Evolutionary conservation across 2,888 invertebrate genomes (phyloP).

Genomic region (Zonitis immaculata): DNA sequence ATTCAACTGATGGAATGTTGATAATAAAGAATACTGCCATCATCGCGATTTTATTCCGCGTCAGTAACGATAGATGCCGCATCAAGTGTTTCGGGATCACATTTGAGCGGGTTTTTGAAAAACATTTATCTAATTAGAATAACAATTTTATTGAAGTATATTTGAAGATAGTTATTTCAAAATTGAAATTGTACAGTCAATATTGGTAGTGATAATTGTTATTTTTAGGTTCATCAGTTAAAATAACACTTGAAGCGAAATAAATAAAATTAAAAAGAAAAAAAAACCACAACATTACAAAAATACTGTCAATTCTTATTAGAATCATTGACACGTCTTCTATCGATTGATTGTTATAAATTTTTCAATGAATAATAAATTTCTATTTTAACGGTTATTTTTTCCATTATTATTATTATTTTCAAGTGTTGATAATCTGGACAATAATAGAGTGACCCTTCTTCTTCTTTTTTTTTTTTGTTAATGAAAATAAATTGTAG

Average conservation of each 20-base stretch:
- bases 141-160: no score
- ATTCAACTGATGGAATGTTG: no score
- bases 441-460: constrained; percentile 34
- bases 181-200: not conserved
- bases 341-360: not conserved
- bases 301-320: not conserved
- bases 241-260: constrained; percentile 30
- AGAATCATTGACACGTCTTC: not conserved
- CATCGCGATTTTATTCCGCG: no score
- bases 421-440: constrained; percentile 37
- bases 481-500: no score
- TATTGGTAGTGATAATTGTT: constrained; percentile 7
- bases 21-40: no score
- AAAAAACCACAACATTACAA: constrained; percentile 2
- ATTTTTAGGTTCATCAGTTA: constrained; percentile 25
- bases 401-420: constrained; percentile 24
- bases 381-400: not conserved
- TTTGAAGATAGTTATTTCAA: no score
- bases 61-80: no score
- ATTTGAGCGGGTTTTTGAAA: no score
- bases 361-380: not conserved
- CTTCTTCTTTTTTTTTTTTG: no score
- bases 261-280: no score
- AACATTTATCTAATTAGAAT: no score
- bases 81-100: no score